Conservation (phyloP, 1,140 invertebrate genomes). For the Zeugodacus cucurbitae region DNA sequence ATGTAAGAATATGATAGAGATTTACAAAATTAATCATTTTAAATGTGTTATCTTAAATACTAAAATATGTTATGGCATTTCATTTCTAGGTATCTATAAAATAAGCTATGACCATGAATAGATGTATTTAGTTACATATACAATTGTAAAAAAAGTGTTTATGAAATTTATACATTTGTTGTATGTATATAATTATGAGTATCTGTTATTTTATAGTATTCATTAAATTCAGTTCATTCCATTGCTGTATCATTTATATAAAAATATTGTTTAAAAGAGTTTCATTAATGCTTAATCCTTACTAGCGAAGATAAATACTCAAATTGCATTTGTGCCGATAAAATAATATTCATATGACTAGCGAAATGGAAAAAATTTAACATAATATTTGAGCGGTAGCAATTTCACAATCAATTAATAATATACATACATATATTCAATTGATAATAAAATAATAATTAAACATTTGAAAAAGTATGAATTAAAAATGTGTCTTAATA, state of each 20-base stretch:
- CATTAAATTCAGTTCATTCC: not conserved
- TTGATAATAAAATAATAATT: no score
- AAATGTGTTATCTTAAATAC: not conserved
- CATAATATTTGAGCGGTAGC: not conserved
- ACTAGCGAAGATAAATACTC: not conserved
- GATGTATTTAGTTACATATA: not conserved
- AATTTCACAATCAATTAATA: not conserved
- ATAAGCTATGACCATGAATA: no score
- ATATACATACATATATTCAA: no score
- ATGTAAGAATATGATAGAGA: not conserved
- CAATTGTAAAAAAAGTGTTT: not conserved
- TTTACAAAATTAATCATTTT: not conserved
- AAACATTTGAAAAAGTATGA: not conserved
- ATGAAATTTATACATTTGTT: not conserved
- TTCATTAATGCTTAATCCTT: not conserved
- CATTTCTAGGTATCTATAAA: not conserved
- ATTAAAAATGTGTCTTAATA: not conserved
- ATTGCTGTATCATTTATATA: not conserved
- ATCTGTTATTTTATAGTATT: not conserved
- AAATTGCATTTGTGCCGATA: not conserved
- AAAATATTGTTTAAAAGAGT: not conserved
- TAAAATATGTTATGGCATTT: not conserved
- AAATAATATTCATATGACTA: constrained; percentile 8
- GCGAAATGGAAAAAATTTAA: not conserved
- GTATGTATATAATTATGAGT: not conserved